These are phyloP conservation scores for Miichthys miiuy DNA, from an alignment of 2,797 vertebrate species.

Conservation along the genomic window DNA sequence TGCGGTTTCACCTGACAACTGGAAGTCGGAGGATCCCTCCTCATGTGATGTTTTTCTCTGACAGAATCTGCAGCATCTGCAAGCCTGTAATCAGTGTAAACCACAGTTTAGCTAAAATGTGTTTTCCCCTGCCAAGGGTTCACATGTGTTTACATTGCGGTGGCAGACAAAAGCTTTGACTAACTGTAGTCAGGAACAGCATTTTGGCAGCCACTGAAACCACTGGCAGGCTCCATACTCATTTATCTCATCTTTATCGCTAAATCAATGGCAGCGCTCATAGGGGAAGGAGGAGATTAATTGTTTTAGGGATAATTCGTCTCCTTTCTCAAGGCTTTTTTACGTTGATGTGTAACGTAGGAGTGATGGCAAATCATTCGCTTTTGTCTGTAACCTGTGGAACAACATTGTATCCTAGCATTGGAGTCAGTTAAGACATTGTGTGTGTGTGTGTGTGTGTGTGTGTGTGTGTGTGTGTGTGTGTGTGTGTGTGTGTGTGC, in stretches of 20 bases:
- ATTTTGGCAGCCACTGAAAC: constrained; percentile 87
- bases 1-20: constrained; percentile 78
- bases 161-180: constrained; percentile 74
- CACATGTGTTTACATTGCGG: constrained; percentile 80
- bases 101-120: constrained; percentile 76
- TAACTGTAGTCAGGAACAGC: constrained; percentile 73
- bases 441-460: constrained; percentile 21
- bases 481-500: constrained; percentile 15
- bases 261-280: constrained; percentile 88
- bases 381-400: constrained; percentile 60
- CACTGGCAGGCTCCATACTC: constrained; percentile 85
- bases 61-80: constrained; percentile 77
- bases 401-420: constrained; percentile 32
- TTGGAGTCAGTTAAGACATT: constrained; percentile 12
- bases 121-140: constrained; percentile 76
- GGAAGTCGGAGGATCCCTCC: constrained; percentile 63
- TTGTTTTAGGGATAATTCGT: constrained; percentile 90
- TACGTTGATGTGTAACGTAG: constrained; percentile 58
- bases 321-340: constrained; percentile 72
- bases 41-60: constrained; percentile 69
- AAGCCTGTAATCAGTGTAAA: constrained; percentile 78
- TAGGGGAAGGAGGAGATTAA: constrained; percentile 85
- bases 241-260: constrained; percentile 94
- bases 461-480: constrained; percentile 17
- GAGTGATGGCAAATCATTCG: constrained; percentile 33